Conservation (phyloP, 2,797 vertebrate genomes). For the Eospalax fontanierii region DNA sequence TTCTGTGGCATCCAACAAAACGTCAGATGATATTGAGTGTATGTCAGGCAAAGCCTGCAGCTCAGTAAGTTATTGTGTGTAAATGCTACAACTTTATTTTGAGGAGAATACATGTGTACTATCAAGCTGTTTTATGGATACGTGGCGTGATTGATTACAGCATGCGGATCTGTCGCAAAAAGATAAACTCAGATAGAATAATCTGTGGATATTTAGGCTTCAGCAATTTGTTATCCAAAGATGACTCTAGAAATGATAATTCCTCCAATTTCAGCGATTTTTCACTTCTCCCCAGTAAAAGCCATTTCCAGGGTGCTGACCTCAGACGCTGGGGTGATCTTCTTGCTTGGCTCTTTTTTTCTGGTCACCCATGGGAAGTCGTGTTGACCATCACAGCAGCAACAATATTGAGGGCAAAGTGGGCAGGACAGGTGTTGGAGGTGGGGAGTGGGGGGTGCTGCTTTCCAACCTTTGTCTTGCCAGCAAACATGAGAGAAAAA, state of each 20-base stretch:
- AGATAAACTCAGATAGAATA: constrained; percentile 90
- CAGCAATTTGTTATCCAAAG: constrained; percentile 88
- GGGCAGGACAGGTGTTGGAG: neutral
- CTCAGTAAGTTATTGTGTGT: constrained; percentile 88
- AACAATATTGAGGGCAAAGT: neutral
- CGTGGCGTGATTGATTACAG: constrained; percentile 87
- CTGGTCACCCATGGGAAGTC: neutral
- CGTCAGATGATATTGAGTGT: constrained; percentile 87
- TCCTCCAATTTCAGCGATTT: constrained; percentile 83
- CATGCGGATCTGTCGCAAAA: constrained; percentile 81
- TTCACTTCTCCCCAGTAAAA: constrained; percentile 78
- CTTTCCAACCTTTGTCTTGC: constrained; percentile 24
- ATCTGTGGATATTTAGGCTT: constrained; percentile 89
- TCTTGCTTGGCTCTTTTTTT: neutral
- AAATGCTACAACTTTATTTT: constrained; percentile 89
- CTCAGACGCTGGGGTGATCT: constrained; percentile 50
- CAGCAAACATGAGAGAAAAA: constrained; percentile 39
- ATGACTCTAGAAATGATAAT: constrained; percentile 87
- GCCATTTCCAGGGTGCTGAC: constrained; percentile 70
- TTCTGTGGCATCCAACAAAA: constrained; percentile 88
- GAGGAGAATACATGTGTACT: constrained; percentile 87
- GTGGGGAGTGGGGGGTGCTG: neutral
- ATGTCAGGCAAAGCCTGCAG: constrained; percentile 84
- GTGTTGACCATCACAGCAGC: neutral
- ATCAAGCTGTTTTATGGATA: constrained; percentile 88